Conservation (phyloP, 1,140 invertebrate genomes). For the Zaprionus taronus region DNA sequence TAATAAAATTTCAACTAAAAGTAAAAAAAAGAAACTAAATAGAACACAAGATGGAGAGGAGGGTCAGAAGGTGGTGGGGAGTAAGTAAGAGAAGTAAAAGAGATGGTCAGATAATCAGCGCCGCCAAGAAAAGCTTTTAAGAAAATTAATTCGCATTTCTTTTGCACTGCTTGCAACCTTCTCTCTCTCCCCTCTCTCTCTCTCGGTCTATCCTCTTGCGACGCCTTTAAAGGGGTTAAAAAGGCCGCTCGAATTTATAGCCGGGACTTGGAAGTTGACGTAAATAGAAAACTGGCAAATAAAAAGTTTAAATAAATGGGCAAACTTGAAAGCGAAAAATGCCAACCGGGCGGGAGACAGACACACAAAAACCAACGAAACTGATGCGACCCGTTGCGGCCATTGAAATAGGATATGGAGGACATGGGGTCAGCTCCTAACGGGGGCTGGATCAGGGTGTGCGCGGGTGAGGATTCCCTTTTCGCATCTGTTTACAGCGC, state of each 20-base stretch:
- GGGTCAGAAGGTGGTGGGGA: background rate
- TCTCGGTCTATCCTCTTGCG: background rate
- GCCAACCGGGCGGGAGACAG: slow-evolving; percentile 18
- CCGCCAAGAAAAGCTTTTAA: slow-evolving; percentile 81
- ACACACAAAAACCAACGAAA: slow-evolving; percentile 21
- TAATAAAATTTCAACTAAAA: slow-evolving; percentile 64
- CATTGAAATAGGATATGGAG: slow-evolving; percentile 8
- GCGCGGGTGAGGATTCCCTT: slow-evolving; percentile 12
- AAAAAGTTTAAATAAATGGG: slow-evolving; percentile 80
- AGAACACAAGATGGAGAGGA: slow-evolving; percentile 17
- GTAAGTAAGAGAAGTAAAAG: slow-evolving; percentile 8
- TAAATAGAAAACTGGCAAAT: slow-evolving; percentile 70
- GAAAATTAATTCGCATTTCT: slow-evolving; percentile 78
- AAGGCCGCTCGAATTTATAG: slow-evolving; percentile 68
- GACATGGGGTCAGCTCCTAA: slow-evolving; percentile 7
- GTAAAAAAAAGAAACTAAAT: slow-evolving; percentile 31
- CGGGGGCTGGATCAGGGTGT: background rate
- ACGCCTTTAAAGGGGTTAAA: slow-evolving; percentile 59
- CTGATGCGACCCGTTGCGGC: slow-evolving; percentile 24
- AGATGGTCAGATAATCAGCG: slow-evolving; percentile 72
- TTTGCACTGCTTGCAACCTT: slow-evolving; percentile 20
- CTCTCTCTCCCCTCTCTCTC: background rate
- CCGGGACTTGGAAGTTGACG: slow-evolving; percentile 57
- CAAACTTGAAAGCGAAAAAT: slow-evolving; percentile 75
- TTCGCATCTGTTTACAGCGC: slow-evolving; percentile 27